Evolutionary conservation across 2,113 vertebrate genomes (phyloP), one percentile per base, ranked within the genome.

Genomic region (Chitala chitala): DNA sequence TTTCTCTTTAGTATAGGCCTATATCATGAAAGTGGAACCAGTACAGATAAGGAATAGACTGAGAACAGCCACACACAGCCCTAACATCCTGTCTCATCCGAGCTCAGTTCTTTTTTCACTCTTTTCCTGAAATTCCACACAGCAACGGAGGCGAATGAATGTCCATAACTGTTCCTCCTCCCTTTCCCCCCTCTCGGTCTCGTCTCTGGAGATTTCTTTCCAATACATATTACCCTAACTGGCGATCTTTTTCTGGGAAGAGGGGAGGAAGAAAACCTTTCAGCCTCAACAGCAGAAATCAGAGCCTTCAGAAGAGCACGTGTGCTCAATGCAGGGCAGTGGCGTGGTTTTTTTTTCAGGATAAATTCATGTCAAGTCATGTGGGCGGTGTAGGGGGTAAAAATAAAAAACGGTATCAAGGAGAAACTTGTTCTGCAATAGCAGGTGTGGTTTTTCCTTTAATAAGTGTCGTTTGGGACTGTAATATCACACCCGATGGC

Each of bases 91-190:
- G 56, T 79, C 72, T 22, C 6, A 46, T 76, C 69, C 63, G 71
- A 36, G 54, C 42, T 64, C 82, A 77, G 44, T 36, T 56, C 42
- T 72, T 50, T 55, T 1, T 44, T 69, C 56, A 3, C n/a, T 72
- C 73, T 40, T 78, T 82, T 68, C 73, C 77, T 77, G 77, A 79
- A 81, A 77, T 50, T 26, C 78, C 78, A 78, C 80, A 68, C 82
- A 85, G 76, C 78, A 74, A 76, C 72, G 76, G 65, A 76, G 73
- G 72, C 69, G 51, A 58, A 46, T 79, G 71, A 82, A 79, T 65
- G 59, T 82, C 26, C 42, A 78, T 76, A 78, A 58, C n/a, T 6
- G 17, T 33, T 71, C 36, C 46, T 42, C 75, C 66, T 54, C 56
- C 29, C 69, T 38, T 15, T 3, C 7, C 13, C 3, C 3, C 17